These are phyloP conservation scores for Elegia similella DNA, from an alignment of 2,888 invertebrate species.

Conservation along the genomic window DNA sequence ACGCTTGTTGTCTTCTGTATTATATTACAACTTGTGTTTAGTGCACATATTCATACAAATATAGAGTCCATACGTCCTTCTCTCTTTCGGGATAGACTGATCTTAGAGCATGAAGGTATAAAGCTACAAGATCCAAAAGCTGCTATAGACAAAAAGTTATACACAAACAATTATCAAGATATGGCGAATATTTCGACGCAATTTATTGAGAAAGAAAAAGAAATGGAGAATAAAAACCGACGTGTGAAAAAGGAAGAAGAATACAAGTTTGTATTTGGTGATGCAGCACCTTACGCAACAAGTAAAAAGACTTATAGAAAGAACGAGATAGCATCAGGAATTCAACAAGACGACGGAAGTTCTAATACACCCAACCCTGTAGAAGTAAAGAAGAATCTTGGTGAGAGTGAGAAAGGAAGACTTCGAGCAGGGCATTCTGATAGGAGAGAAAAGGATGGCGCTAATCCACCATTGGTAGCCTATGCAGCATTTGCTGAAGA, in stretches of 20 bases:
- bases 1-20: not conserved
- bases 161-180: not conserved
- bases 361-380: not conserved
- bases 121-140: too few species aligned
- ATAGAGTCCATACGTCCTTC: too few species aligned
- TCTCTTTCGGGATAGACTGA: too few species aligned
- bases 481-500: constrained; percentile 6
- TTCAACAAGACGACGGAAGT: not conserved
- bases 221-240: not conserved
- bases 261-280: not conserved
- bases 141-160: too few species aligned
- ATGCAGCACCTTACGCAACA: not conserved
- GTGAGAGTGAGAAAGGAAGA: not conserved
- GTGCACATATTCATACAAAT: not conserved
- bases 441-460: not conserved
- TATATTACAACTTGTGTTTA: not conserved
- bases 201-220: not conserved
- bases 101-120: too few species aligned
- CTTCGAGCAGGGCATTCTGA: not conserved
- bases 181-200: not conserved
- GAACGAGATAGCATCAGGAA: not conserved
- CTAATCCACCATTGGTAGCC: not conserved
- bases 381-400: not conserved
- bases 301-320: too few species aligned
- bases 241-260: not conserved